Conservation (phyloP, 2,113 vertebrate species). For the Hemiscyllium ocellatum region DNA sequence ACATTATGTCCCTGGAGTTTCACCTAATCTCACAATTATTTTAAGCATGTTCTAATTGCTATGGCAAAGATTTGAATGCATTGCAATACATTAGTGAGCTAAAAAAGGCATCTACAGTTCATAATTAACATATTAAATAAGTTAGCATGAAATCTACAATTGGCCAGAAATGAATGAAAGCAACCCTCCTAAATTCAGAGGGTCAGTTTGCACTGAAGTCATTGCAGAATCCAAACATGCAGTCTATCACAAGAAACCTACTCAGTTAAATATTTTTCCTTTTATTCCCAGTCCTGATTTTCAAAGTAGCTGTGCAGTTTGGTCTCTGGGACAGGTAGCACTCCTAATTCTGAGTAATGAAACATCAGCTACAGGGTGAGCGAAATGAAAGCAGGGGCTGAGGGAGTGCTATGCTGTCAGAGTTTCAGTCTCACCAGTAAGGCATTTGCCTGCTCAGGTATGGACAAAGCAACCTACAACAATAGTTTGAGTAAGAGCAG, state of each 20-base stretch:
- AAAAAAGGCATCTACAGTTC: background rate
- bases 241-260: background rate
- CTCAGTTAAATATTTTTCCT: background rate
- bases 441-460: too few relatives aligned
- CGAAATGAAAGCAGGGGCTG: too few relatives aligned
- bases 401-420: too few relatives aligned
- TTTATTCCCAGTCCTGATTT: background rate
- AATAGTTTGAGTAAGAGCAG: background rate
- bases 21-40: background rate
- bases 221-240: background rate
- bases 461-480: too few relatives aligned
- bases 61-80: conserved; percentile 9
- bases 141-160: background rate
- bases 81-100: background rate
- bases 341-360: too few relatives aligned
- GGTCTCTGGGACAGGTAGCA: too few relatives aligned
- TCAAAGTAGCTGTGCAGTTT: background rate
- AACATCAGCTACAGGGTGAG: too few relatives aligned
- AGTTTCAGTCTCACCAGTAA: too few relatives aligned
- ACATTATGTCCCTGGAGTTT: background rate
- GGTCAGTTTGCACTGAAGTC: background rate
- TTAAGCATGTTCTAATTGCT: conserved; percentile 16
- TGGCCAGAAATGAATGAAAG: background rate
- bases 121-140: background rate
- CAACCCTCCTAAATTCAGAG: background rate